Conservation (phyloP, 2,888 invertebrate genomes). For the Icerya purchasi region DNA sequence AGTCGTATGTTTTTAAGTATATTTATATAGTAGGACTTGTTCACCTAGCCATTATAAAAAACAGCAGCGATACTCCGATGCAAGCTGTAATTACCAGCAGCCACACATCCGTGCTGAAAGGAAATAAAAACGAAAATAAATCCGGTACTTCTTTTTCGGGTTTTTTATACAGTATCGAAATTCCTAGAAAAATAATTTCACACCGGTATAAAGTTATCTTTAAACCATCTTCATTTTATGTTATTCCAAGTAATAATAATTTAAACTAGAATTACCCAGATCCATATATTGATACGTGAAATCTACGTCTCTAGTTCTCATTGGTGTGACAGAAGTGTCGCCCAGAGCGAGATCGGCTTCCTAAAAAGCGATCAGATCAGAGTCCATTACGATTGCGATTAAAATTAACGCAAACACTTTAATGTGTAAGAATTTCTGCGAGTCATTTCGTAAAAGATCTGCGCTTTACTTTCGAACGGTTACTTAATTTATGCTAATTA, state of each 20-base stretch:
- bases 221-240: slow-evolving; percentile 8
- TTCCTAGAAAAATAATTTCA: slow-evolving; percentile 25
- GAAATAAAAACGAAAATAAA: slow-evolving; percentile 47
- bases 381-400: too few relatives aligned
- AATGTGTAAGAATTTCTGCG: too few relatives aligned
- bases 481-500: too few relatives aligned
- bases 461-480: too few relatives aligned
- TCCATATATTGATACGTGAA: slow-evolving; percentile 94
- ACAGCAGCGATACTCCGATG: slow-evolving; percentile 36
- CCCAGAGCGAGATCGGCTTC: slow-evolving; percentile 78
- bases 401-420: too few relatives aligned
- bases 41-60: slow-evolving; percentile 42
- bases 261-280: slow-evolving; percentile 42
- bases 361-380: too few relatives aligned
- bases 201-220: slow-evolving; percentile 8
- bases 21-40: too few relatives aligned
- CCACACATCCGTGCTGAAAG: slow-evolving; percentile 38
- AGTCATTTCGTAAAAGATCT: too few relatives aligned
- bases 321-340: slow-evolving; percentile 71
- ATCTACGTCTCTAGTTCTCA: slow-evolving; percentile 70
- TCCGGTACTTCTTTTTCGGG: slow-evolving; percentile 40
- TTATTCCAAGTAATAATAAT: too few relatives aligned
- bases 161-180: slow-evolving; percentile 42
- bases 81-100: slow-evolving; percentile 41
- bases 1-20: too few relatives aligned